These are phyloP conservation scores for Condylura cristata DNA, from an alignment of 2,113 vertebrate genomes.

Conservation along the genomic window DNA sequence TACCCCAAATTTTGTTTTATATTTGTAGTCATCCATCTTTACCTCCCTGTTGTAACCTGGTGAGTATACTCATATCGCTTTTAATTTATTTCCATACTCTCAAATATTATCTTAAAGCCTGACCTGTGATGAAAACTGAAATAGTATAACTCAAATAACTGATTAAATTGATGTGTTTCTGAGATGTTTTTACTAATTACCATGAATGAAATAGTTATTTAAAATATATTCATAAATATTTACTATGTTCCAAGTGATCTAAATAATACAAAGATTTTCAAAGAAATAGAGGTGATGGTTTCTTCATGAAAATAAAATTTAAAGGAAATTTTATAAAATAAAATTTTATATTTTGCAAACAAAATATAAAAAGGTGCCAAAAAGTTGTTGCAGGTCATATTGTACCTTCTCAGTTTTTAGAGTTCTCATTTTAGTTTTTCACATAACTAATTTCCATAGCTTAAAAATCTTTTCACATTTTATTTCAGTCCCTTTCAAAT, in stretches of 20 bases:
- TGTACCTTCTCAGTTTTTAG: neutral
- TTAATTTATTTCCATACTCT: neutral
- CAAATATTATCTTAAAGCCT: neutral
- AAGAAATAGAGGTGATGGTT: neutral
- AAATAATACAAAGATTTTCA: neutral
- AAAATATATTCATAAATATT: neutral
- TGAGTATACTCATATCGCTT: neutral
- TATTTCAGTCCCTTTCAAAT: neutral
- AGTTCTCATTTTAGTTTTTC: neutral
- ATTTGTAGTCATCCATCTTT: neutral
- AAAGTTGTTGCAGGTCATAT: neutral
- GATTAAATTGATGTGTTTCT: neutral
- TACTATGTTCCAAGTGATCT: neutral
- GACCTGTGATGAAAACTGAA: neutral
- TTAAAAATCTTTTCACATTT: neutral
- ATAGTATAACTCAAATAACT: neutral
- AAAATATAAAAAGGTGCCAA: neutral
- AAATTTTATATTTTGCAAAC: conserved; percentile 4
- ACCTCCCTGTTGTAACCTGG: neutral
- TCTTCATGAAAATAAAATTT: neutral
- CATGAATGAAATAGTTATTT: neutral
- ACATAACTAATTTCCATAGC: conserved; percentile 17
- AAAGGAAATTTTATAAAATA: too few species aligned
- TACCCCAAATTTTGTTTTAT: neutral
- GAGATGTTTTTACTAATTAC: neutral